Evolutionary conservation across 2,113 vertebrate genomes (phyloP).

Genomic region (Sphyrna mokarran): DNA sequence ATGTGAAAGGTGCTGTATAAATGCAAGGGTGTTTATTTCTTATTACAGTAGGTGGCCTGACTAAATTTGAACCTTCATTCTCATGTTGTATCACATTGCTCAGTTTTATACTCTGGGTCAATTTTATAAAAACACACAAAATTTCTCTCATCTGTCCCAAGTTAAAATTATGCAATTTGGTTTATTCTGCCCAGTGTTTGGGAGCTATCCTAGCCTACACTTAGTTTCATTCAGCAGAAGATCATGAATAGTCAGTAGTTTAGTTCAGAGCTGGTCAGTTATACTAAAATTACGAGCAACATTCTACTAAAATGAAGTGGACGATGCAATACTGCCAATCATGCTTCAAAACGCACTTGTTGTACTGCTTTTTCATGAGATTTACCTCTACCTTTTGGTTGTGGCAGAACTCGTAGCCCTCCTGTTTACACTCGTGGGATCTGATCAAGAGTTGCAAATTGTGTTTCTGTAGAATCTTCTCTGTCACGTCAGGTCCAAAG

Average conservation of each 20-base stretch:
- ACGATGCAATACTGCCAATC: neutral
- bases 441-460: constrained; percentile 77
- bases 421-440: constrained; percentile 87
- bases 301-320: neutral
- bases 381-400: constrained; percentile 59
- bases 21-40: neutral
- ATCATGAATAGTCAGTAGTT: neutral
- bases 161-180: neutral
- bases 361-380: neutral
- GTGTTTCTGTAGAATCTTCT: constrained; percentile 64
- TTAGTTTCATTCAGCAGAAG: neutral
- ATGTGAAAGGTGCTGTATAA: neutral
- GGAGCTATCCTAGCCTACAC: neutral
- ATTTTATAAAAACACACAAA: neutral
- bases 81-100: neutral
- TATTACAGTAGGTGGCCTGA: neutral
- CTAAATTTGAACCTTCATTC: neutral
- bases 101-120: neutral
- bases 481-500: constrained; percentile 80
- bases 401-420: constrained; percentile 87
- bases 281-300: neutral
- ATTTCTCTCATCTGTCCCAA: neutral
- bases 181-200: neutral
- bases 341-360: neutral
- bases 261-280: neutral